Percentiles rank a stretch among this genome's conserved stretches.
Conservation (phyloP, 2,888 invertebrate species). For the Platycheirus albimanus region DNA sequence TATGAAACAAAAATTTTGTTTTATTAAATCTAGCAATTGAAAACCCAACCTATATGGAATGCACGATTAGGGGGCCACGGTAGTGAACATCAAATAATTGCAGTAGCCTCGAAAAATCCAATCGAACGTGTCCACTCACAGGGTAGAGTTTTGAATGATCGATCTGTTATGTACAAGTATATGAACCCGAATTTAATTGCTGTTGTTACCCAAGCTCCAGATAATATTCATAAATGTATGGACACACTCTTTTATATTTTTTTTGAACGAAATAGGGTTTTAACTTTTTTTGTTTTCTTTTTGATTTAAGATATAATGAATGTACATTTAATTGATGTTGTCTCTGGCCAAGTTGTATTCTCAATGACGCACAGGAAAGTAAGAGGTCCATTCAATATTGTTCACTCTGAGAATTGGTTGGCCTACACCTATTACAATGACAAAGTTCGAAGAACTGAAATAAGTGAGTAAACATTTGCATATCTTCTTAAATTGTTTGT, state of each 20-base stretch:
- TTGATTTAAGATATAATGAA: slow-evolving; percentile 88
- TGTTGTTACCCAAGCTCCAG: slow-evolving; percentile 90
- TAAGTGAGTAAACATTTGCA: slow-evolving; percentile 83
- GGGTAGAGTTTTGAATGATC: slow-evolving; percentile 96
- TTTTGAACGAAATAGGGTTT: too few species aligned
- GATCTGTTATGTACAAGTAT: slow-evolving; percentile 99
- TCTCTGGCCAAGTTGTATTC: slow-evolving; percentile 92
- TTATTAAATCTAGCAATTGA: slow-evolving; percentile 83
- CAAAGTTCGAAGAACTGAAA: slow-evolving; percentile 95
- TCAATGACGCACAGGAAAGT: slow-evolving; percentile 93
- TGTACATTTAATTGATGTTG: slow-evolving; percentile 94
- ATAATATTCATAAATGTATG: slow-evolving; percentile 89
- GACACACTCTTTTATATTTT: too few species aligned
- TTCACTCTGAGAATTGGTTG: slow-evolving; percentile 98
- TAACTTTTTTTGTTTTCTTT: too few species aligned
- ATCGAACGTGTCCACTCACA: slow-evolving; percentile 95
- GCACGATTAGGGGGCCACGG: slow-evolving; percentile 86
- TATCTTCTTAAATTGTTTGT: background rate
- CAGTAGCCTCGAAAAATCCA: slow-evolving; percentile 86
- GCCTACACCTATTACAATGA: slow-evolving; percentile 97
- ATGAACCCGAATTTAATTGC: slow-evolving; percentile 98
- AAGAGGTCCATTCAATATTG: slow-evolving; percentile 91
- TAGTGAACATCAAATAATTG: slow-evolving; percentile 86
- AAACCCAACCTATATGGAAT: slow-evolving; percentile 89
- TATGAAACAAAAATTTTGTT: slow-evolving; percentile 8